phyloP scores from a whole-genome alignment of 2,888 invertebrate species.

The Chorisops tibialis region DNA sequence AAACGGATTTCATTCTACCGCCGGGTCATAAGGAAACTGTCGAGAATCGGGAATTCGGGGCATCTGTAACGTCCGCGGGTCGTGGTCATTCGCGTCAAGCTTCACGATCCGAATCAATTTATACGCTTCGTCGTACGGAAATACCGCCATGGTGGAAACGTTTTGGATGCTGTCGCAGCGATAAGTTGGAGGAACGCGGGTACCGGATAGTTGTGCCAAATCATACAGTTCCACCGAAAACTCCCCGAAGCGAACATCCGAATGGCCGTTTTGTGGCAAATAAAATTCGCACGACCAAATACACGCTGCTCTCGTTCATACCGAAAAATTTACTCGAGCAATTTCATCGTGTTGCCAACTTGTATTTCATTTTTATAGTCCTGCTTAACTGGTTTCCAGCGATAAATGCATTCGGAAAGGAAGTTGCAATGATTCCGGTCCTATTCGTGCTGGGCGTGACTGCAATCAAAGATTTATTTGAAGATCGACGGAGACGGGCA shows the following conservation, averaged over 20 bases:
- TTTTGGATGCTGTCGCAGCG: slow-evolving; percentile 60
- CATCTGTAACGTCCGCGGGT: slow-evolving; percentile 53
- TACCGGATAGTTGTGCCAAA: slow-evolving; percentile 78
- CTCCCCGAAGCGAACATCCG: slow-evolving; percentile 75
- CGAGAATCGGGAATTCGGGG: slow-evolving; percentile 58
- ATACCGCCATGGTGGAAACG: slow-evolving; percentile 71
- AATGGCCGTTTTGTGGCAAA: slow-evolving; percentile 80
- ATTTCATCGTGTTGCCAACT: slow-evolving; percentile 95
- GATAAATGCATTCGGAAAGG: slow-evolving; percentile 93
- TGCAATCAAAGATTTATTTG: slow-evolving; percentile 91
- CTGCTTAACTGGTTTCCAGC: slow-evolving; percentile 93
- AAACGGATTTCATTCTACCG: slow-evolving; percentile 85
- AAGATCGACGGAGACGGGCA: slow-evolving; percentile 82
- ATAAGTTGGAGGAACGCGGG: slow-evolving; percentile 65
- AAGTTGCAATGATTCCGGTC: slow-evolving; percentile 92
- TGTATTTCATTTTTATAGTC: slow-evolving; percentile 96
- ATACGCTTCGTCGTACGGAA: slow-evolving; percentile 74
- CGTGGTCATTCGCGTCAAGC: slow-evolving; percentile 82
- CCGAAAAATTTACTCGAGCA: slow-evolving; percentile 96
- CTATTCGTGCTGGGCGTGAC: slow-evolving; percentile 92
- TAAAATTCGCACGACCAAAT: slow-evolving; percentile 90
- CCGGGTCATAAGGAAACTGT: slow-evolving; percentile 79
- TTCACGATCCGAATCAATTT: slow-evolving; percentile 84
- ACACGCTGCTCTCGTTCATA: slow-evolving; percentile 87
- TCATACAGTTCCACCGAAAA: slow-evolving; percentile 77